Conservation (phyloP, 2,797 vertebrate genomes). For the Pseudomugil gertrudae region DNA sequence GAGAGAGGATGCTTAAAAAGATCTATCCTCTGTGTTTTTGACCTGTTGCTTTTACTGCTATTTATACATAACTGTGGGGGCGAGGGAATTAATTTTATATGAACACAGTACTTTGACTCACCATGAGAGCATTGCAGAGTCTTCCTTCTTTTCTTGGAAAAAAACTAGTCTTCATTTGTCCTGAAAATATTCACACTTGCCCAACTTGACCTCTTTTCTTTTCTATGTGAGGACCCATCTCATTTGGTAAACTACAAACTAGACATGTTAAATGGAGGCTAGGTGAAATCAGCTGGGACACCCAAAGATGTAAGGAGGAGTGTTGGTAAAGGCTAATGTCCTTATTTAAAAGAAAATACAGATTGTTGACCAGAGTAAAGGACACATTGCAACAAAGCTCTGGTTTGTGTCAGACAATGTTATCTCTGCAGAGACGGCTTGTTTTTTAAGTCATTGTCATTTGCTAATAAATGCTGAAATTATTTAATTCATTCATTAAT, state of each 20-base stretch:
- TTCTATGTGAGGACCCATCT: constrained; percentile 31
- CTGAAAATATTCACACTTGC: constrained; percentile 38
- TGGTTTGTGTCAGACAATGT: constrained; percentile 59
- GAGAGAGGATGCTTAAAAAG: neutral
- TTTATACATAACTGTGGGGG: constrained; percentile 20
- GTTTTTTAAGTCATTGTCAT: constrained; percentile 8
- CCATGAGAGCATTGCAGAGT: too few relatives aligned
- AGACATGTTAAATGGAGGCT: constrained; percentile 48
- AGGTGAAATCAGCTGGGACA: constrained; percentile 43
- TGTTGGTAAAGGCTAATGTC: constrained; percentile 15
- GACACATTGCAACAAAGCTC: constrained; percentile 38
- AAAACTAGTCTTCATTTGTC: neutral
- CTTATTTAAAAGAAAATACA: constrained; percentile 44
- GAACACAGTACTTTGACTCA: constrained; percentile 13
- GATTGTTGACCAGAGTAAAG: constrained; percentile 41
- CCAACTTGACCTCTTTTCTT: constrained; percentile 23
- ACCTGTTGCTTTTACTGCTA: constrained; percentile 6
- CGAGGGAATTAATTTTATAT: constrained; percentile 37
- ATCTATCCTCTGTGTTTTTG: neutral
- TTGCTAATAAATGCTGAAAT: neutral
- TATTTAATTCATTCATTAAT: neutral
- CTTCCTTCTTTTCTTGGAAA: constrained; percentile 12
- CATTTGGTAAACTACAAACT: constrained; percentile 48
- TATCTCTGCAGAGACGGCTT: constrained; percentile 31
- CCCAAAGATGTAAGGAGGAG: constrained; percentile 18